These are phyloP conservation scores for Epizoanthus rinbou DNA, from an alignment of 92 coral and sea anemone species.

Conservation along the genomic window DNA sequence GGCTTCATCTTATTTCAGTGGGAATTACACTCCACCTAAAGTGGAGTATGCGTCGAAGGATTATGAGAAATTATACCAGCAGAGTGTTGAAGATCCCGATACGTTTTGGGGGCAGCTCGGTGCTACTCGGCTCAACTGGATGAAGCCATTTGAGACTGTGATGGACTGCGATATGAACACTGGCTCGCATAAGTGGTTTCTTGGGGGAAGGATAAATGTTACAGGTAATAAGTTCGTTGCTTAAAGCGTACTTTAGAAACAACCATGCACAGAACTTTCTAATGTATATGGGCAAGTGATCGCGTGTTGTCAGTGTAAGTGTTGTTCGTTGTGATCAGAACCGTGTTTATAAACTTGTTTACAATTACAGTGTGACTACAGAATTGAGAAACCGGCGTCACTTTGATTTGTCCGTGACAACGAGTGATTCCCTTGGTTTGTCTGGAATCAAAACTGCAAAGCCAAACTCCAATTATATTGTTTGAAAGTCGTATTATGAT, in stretches of 20 bases:
- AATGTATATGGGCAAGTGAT: neutral
- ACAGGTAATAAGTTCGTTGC: conserved; percentile 61
- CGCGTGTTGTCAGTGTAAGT: neutral
- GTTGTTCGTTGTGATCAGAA: too few species aligned
- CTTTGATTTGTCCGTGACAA: too few species aligned
- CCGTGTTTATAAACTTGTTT: too few species aligned
- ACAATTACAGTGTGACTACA: too few species aligned
- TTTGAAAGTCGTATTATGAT: too few species aligned
- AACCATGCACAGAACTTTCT: neutral
- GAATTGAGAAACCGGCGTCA: too few species aligned
- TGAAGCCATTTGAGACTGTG: conserved; percentile 82
- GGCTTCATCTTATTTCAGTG: conserved; percentile 74
- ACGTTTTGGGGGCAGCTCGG: conserved; percentile 97
- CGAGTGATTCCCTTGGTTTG: too few species aligned
- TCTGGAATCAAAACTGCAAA: too few species aligned
- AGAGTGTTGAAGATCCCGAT: conserved; percentile 80
- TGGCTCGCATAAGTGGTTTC: conserved; percentile 91
- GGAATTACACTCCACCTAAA: conserved; percentile 74
- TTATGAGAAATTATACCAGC: conserved; percentile 72
- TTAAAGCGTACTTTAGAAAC: too few species aligned
- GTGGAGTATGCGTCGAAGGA: conserved; percentile 87
- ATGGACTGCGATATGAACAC: conserved; percentile 89
- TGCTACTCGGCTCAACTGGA: conserved; percentile 83
- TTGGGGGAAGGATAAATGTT: conserved; percentile 91
- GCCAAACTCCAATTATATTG: too few species aligned